Conservation (phyloP, 2,797 vertebrate species). For the Gadopsis marmoratus region DNA sequence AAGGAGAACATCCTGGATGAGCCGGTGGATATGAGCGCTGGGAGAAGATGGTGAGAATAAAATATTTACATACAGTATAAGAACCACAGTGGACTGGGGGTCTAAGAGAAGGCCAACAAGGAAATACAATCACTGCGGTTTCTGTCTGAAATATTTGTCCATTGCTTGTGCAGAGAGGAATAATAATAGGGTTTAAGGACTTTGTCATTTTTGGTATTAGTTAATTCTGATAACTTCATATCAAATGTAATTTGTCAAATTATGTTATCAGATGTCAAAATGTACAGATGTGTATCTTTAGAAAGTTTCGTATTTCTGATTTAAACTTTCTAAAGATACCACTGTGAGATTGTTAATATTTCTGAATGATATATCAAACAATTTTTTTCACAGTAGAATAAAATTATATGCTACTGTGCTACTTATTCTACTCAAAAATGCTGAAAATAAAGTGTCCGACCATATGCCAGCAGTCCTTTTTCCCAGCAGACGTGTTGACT, state of each 20-base stretch:
- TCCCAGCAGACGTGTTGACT: neutral
- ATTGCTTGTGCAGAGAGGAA: neutral
- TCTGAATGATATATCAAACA: neutral
- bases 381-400: neutral
- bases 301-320: neutral
- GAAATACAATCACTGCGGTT: neutral
- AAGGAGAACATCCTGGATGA: slow-evolving; percentile 96
- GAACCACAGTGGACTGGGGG: neutral
- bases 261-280: neutral
- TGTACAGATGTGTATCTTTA: neutral
- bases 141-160: neutral
- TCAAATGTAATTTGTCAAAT: neutral
- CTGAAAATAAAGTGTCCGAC: too few relatives aligned
- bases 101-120: neutral
- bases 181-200: too few relatives aligned
- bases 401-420: neutral
- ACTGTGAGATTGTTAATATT: neutral
- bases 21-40: slow-evolving; percentile 96
- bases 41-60: slow-evolving; percentile 89
- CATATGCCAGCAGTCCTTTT: neutral
- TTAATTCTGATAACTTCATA: neutral
- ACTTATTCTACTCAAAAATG: too few relatives aligned
- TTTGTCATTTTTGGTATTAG: neutral
- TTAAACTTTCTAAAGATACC: neutral
- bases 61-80: slow-evolving; percentile 11